A percentile compares a stretch with the other conserved stretches of the same genome.
Evolutionary conservation across 2,113 vertebrate genomes (phyloP).

Genomic region (Xyrauchen texanus): DNA sequence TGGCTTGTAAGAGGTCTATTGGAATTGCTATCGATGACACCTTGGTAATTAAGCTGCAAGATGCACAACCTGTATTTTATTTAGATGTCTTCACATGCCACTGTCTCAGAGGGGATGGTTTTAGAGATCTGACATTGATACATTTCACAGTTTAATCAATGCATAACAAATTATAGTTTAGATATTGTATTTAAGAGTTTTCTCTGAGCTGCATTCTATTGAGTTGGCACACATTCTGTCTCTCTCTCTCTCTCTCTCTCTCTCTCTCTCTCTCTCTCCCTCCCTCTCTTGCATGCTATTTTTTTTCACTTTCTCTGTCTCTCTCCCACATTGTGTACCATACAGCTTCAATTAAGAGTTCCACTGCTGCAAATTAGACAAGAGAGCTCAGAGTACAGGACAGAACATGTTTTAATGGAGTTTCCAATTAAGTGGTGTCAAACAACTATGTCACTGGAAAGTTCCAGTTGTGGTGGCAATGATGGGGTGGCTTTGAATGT

Average conservation of each 20-base stretch:
- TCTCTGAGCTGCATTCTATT: constrained; percentile 6
- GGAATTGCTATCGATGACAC: constrained; percentile 68
- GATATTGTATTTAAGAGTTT: constrained; percentile 23
- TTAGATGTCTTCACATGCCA: not conserved
- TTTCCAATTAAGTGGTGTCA: constrained; percentile 47
- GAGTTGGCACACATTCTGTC: not conserved
- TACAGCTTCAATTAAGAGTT: constrained; percentile 42
- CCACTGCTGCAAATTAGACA: constrained; percentile 38
- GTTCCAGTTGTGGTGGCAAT: not conserved
- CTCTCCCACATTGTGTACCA: not conserved
- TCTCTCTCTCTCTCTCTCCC: not conserved
- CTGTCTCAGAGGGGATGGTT: constrained; percentile 18
- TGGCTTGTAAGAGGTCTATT: constrained; percentile 68
- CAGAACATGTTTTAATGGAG: constrained; percentile 45
- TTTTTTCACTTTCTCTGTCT: constrained; percentile 11
- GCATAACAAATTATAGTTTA: constrained; percentile 42
- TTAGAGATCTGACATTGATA: constrained; percentile 23
- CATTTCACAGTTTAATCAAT: constrained; percentile 13
- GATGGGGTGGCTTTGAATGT: not conserved
- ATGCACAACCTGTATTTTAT: constrained; percentile 31
- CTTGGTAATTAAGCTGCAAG: constrained; percentile 65
- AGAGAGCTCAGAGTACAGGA: constrained; percentile 33
- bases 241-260: too few relatives aligned
- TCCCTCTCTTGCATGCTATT: not conserved
- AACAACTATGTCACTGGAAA: constrained; percentile 34